Evolutionary conservation across 2,888 invertebrate genomes (phyloP), one percentile per base, ranked within the genome.

Genomic region (Pediacus dermestoides): DNA sequence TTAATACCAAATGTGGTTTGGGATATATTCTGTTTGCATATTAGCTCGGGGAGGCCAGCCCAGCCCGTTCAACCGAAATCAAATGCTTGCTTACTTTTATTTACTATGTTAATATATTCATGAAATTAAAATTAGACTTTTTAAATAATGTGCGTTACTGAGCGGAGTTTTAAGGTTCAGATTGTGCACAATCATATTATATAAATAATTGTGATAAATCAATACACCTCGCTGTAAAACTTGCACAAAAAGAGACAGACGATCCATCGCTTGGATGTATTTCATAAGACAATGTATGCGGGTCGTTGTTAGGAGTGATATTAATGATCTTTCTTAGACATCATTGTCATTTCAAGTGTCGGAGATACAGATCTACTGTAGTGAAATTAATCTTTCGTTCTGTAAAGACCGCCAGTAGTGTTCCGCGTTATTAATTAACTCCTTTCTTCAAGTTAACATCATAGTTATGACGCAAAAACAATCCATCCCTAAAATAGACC

Each of bases 21-120:
- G 64, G 64, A 60, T 64, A 28, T 57, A 53, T 56, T 54, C 55
- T 60, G 64, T 66, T 67, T 67, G 67, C 64, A 63, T 65, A 66
- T 63, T 64, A 62, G 63, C 63, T 57, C 22, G 32, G 36, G 30
- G 31, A 30, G 28, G 28, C 26, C 18, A 37, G 27, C 12, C 22
- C 9, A 31, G 31, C 39, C 58, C 58, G 57, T 56, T 54, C 57
- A 57, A 60, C 59, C 60, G 63, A 62, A 66, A 65, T 65, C 66
- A 63, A 63, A 65, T 58, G 62, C 64, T 57, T 50, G 52, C 31
- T 46, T 50, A 58, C 57, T 64, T 64, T 64, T 63, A 63, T 63
- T 63, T 58, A 61, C 62, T 60, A 64, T 66, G 66, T 60, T 63
- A 65, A 66, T 60, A 60, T 66, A 66, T 66, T 65, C 66, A 66